Base-by-base conservation (phyloP, 1,140 invertebrate genomes). In the Lordiphosa collinella region DNA sequence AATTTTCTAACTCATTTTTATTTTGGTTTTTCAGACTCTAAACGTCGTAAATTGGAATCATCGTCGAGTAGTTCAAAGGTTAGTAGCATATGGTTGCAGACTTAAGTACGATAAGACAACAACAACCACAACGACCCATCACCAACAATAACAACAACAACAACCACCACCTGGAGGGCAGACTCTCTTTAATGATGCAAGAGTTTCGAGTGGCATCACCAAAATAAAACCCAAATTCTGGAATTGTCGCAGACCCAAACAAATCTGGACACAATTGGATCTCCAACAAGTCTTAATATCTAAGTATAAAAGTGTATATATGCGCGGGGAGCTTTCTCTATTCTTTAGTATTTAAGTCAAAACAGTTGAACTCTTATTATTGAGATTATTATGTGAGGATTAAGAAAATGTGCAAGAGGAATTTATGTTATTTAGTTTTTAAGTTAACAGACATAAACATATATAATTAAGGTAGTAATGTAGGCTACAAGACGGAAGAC, bases 11-110 rank as follows among this genome's bases (percentile, higher is more conserved):
- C 48, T 37, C 1, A 2, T n/a, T 47, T 40, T 16, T 6, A 22
- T 29, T 13, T 29, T 41, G n/a, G 2, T 2, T 57, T 91, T 90
- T 22, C 89, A 94, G 93, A 95, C 89, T 91, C 92, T 68, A 96
- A 96, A 91, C 91, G 95, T 90, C 92, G 94, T 91, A 96, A 95
- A 92, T 78, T 95, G 88, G 94, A 96, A 88, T 90, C 89, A 85
- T 91, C 90, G 86, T 90, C 89, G 88, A 91, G 89, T 88, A 90
- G 91, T 84, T 92, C 92, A 89, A 95, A 95, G 93, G 94, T 95
- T 92, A 92, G 92, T 93, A 93, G 92, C 89, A 90, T 91, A 65
- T 86, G 74, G 69, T 68, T 72, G 84, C 79, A 88, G 70, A 59
- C 74, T 59, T 86, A 67, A 74, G 66, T 88, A 76, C 64, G 70